Percentiles rank a stretch among this genome's conserved stretches.
phyloP scores from a whole-genome alignment of 2,113 vertebrate species.

The Chitala chitala region DNA sequence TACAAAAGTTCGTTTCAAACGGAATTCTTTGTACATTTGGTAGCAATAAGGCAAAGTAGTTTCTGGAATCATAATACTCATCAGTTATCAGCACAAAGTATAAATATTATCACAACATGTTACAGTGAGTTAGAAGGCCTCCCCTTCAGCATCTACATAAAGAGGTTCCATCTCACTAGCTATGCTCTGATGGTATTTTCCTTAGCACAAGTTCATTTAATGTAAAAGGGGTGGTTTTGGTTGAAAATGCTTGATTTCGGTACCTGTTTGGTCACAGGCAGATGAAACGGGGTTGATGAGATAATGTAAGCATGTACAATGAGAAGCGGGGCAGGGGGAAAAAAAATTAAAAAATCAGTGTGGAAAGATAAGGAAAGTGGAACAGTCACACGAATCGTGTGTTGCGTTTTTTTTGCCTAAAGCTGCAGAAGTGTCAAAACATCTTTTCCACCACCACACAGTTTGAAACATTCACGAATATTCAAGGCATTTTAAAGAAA shows the following conservation, averaged over 20 bases:
- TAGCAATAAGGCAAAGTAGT: conserved; percentile 65
- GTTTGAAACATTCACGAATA: conserved; percentile 60
- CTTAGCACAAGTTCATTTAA: conserved; percentile 10
- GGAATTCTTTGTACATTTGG: conserved; percentile 57
- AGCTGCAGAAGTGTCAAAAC: conserved; percentile 38
- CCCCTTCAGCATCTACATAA: conserved; percentile 22
- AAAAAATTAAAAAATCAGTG: conserved; percentile 15
- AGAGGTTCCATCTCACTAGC: conserved; percentile 14
- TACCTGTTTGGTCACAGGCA: conserved; percentile 34
- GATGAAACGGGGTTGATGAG: conserved; percentile 9
- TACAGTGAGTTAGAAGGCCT: conserved; percentile 47
- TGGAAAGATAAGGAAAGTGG: conserved; percentile 16
- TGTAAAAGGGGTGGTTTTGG: conserved; percentile 25
- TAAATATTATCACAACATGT: conserved; percentile 61
- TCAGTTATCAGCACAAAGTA: conserved; percentile 54
- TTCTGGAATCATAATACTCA: conserved; percentile 49
- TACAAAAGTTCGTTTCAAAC: conserved; percentile 61
- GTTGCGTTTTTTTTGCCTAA: conserved; percentile 16
- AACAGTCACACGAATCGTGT: background rate
- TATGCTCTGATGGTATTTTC: background rate
- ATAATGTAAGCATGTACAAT: background rate
- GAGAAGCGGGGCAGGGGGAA: background rate
- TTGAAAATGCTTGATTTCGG: conserved; percentile 23
- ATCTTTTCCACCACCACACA: conserved; percentile 38
- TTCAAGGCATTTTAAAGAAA: conserved; percentile 55